Percentiles rank a stretch among this genome's conserved stretches.
Conservation (phyloP, 2,888 invertebrate species). For the Endomychus coccineus region DNA sequence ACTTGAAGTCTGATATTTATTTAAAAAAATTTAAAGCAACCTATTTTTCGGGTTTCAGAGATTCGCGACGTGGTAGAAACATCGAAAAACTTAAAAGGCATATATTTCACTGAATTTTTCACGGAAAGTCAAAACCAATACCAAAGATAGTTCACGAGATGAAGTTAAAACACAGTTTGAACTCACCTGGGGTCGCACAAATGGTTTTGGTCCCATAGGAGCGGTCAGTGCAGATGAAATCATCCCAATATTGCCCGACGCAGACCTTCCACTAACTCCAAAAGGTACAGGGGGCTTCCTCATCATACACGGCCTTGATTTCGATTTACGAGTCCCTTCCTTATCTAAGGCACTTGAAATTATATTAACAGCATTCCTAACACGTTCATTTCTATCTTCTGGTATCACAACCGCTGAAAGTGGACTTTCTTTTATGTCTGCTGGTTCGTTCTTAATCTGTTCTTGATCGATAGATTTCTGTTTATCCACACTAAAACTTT, state of each 20-base stretch:
- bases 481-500: slow-evolving; percentile 26
- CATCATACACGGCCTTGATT: slow-evolving; percentile 42
- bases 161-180: too few relatives aligned
- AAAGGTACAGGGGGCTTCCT: slow-evolving; percentile 61
- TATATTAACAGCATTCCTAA: slow-evolving; percentile 63
- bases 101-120: too few relatives aligned
- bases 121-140: too few relatives aligned
- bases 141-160: too few relatives aligned
- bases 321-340: slow-evolving; percentile 42
- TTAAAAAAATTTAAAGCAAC: too few relatives aligned
- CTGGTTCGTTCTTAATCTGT: slow-evolving; percentile 28
- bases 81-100: too few relatives aligned
- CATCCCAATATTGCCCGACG: slow-evolving; percentile 51
- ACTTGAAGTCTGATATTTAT: too few relatives aligned
- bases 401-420: slow-evolving; percentile 19
- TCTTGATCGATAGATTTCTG: slow-evolving; percentile 30
- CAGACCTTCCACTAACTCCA: slow-evolving; percentile 48
- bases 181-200: slow-evolving; percentile 24
- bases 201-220: slow-evolving; percentile 34
- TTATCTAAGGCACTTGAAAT: slow-evolving; percentile 61
- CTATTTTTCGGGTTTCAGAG: too few relatives aligned
- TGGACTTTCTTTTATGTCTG: slow-evolving; percentile 23
- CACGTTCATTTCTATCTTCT: slow-evolving; percentile 50
- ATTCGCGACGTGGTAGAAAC: too few relatives aligned
- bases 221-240: slow-evolving; percentile 31